Conservation (phyloP, 1,140 invertebrate genomes). For the Lepidurus apus region DNA sequence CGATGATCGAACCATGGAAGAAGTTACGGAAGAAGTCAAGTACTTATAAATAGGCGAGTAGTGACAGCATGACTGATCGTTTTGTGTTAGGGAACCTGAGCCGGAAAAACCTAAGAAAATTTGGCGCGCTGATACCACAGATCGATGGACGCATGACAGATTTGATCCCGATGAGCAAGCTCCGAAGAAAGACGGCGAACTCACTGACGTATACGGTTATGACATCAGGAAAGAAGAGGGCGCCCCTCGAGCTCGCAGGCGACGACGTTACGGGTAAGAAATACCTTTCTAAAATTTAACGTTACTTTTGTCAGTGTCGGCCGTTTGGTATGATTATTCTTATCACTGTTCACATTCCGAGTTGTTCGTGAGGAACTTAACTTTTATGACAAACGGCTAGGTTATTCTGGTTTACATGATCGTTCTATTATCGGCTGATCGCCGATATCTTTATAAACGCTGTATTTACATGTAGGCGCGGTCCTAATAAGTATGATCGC, state of each 20-base stretch:
- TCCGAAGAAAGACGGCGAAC: conserved; percentile 80
- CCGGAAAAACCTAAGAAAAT: conserved; percentile 43
- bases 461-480: conserved; percentile 56
- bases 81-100: conserved; percentile 33
- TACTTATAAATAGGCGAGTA: conserved; percentile 39
- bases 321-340: neutral
- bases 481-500: conserved; percentile 82
- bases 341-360: neutral
- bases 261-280: conserved; percentile 72
- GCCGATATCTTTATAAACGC: neutral
- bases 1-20: conserved; percentile 73
- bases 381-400: neutral
- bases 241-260: conserved; percentile 74
- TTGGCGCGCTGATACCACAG: conserved; percentile 44
- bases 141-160: conserved; percentile 83
- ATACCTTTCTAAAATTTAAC: neutral
- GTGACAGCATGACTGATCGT: conserved; percentile 32
- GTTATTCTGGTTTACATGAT: neutral
- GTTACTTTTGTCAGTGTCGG: neutral
- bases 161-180: conserved; percentile 74
- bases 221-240: conserved; percentile 90
- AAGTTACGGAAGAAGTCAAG: conserved; percentile 52
- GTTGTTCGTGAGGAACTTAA: neutral
- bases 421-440: neutral
- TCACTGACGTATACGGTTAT: conserved; percentile 85